Evolutionary conservation across 1,140 invertebrate genomes (phyloP).

Genomic region (Drosophila mauritiana): DNA sequence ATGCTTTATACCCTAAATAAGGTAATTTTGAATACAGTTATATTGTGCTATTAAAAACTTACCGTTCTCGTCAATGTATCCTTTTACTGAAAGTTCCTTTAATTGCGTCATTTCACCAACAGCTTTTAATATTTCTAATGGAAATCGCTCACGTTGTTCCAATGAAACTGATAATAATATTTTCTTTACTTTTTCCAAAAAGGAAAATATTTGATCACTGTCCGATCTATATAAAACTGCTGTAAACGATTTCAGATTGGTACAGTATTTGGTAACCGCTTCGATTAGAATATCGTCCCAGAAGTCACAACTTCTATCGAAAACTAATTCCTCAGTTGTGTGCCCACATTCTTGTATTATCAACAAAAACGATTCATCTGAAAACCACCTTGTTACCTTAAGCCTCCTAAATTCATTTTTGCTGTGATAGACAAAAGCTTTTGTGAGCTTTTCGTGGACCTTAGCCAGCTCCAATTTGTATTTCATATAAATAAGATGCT

Average conservation of each 20-base stretch:
- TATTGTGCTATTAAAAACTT: background rate
- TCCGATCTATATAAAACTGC: too few species aligned
- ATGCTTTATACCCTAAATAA: too few species aligned
- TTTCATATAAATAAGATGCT: background rate
- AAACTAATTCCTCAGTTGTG: background rate
- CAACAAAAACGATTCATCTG: background rate
- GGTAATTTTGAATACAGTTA: too few species aligned
- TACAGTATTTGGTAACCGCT: background rate
- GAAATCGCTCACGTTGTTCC: background rate
- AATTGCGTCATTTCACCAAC: background rate
- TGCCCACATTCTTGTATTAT: background rate
- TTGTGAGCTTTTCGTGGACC: background rate
- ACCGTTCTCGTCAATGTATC: background rate
- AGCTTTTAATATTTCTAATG: background rate
- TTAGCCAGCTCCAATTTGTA: background rate
- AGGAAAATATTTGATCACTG: background rate
- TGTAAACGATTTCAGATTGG: background rate
- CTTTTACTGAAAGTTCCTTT: background rate
- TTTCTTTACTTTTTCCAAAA: background rate
- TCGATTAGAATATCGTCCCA: background rate
- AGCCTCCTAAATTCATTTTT: background rate
- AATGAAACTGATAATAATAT: background rate
- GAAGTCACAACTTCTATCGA: too few species aligned
- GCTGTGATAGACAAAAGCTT: conserved; percentile 12
- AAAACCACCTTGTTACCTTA: too few species aligned